Percentiles rank a stretch among this genome's conserved stretches.
These are phyloP conservation scores for Spilarctia lutea DNA, from an alignment of 2,888 invertebrate species.

Conservation along the genomic window DNA sequence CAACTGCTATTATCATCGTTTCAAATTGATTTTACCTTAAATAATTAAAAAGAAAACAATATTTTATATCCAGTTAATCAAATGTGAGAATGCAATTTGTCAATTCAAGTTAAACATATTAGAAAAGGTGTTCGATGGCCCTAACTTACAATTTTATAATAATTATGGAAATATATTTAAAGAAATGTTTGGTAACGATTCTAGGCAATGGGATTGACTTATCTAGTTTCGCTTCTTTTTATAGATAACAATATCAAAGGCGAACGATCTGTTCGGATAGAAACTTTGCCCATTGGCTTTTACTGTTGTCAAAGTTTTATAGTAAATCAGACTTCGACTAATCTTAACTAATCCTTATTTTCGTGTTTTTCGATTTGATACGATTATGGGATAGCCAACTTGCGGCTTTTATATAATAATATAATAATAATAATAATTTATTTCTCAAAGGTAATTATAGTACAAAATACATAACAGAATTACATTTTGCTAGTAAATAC, in stretches of 20 bases:
- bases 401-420: not conserved
- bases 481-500: no score
- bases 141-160: not conserved
- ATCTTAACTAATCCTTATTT: constrained; percentile 50
- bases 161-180: not conserved
- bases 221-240: constrained; percentile 52
- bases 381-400: constrained; percentile 9
- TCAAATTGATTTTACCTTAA: not conserved
- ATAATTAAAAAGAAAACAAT: not conserved
- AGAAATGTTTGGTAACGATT: not conserved
- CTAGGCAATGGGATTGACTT: not conserved
- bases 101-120: not conserved
- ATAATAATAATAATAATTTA: no score
- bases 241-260: constrained; percentile 61
- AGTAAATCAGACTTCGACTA: constrained; percentile 68
- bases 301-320: constrained; percentile 68
- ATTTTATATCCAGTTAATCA: not conserved
- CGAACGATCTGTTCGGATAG: constrained; percentile 67
- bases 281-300: constrained; percentile 73
- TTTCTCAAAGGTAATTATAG: no score
- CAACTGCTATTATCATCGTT: no score
- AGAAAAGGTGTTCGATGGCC: not conserved
- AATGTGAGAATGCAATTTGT: not conserved
- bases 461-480: no score
- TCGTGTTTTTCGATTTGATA: constrained; percentile 35